phyloP scores from a whole-genome alignment of 2,113 vertebrate species.

The Dermatemys mawii region DNA sequence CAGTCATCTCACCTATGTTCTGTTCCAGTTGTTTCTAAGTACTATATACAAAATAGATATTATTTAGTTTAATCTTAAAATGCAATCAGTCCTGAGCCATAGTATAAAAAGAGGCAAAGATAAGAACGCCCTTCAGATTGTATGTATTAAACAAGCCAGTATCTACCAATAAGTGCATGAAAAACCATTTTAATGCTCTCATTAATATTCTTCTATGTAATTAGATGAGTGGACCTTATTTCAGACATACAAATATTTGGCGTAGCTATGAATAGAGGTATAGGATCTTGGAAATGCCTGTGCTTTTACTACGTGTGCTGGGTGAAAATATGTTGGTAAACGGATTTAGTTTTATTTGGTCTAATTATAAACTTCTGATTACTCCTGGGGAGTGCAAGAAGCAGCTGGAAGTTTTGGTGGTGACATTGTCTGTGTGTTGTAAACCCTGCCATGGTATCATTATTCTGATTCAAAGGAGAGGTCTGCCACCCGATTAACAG shows the following conservation, averaged over 20 bases:
- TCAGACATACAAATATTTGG: background rate
- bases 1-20: background rate
- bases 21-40: background rate
- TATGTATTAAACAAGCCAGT: slow-evolving; percentile 16
- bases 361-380: background rate
- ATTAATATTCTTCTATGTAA: background rate
- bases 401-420: background rate
- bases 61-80: slow-evolving; percentile 41
- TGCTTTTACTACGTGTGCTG: background rate
- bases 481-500: background rate
- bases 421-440: background rate
- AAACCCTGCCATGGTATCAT: background rate
- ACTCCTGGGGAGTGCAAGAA: background rate
- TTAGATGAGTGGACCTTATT: background rate
- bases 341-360: too few relatives aligned
- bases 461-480: background rate
- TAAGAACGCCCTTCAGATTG: slow-evolving; percentile 11
- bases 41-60: background rate
- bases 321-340: background rate
- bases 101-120: slow-evolving; percentile 32
- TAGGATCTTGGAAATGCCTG: background rate
- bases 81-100: background rate
- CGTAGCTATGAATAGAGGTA: background rate
- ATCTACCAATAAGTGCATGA: slow-evolving; percentile 18
- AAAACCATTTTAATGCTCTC: background rate